Conservation (phyloP, 2,797 vertebrate genomes). For the Tarsius wallacei region DNA sequence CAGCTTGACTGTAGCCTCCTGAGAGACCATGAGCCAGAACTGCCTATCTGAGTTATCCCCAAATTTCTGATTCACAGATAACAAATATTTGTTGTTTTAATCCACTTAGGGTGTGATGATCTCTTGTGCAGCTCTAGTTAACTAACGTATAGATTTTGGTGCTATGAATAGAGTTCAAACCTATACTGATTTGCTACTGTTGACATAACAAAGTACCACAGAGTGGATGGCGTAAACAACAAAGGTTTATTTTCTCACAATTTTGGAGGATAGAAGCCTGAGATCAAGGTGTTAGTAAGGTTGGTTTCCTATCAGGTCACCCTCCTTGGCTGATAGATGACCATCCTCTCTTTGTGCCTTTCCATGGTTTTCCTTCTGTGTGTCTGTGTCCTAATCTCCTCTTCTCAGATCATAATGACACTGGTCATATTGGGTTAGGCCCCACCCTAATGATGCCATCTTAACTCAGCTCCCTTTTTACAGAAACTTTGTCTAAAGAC, state of each 20-base stretch:
- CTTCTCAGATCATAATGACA: background rate
- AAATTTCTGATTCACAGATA: background rate
- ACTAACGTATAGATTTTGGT: background rate
- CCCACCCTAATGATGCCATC: background rate
- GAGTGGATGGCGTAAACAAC: background rate
- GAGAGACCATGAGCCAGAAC: background rate
- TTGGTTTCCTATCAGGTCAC: background rate
- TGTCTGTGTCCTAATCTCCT: background rate
- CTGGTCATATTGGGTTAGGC: background rate
- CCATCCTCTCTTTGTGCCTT: background rate
- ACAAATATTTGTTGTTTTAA: background rate
- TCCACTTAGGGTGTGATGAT: background rate
- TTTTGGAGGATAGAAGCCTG: background rate
- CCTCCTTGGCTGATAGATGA: background rate
- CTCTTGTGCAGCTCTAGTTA: background rate
- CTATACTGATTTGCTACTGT: background rate
- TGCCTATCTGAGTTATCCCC: background rate
- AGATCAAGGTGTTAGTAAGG: background rate
- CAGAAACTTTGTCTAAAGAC: background rate
- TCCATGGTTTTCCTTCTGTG: background rate
- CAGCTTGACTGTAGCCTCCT: background rate
- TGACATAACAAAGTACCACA: background rate
- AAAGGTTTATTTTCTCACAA: background rate
- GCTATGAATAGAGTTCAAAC: background rate
- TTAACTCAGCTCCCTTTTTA: background rate